Base-by-base conservation (phyloP, 2,797 vertebrate genomes). In the Syngnathus rostellatus region DNA sequence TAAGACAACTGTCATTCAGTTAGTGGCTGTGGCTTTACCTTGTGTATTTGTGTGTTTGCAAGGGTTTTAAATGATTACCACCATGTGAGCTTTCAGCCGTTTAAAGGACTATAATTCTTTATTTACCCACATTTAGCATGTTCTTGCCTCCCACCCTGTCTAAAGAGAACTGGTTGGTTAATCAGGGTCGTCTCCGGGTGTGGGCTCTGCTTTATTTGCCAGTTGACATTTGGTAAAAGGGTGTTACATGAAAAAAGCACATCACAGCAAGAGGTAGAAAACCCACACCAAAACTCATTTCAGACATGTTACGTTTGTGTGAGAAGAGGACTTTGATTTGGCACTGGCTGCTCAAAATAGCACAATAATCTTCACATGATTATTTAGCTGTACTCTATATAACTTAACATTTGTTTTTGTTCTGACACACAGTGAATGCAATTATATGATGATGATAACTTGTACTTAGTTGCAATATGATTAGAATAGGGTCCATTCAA, bases 191-290 rank as follows among this genome's bases (percentile, higher is more conserved):
- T 72, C 69, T 80, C 46, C 59, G 67, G 59, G 73, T 75, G 77
- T 68, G 68, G 74, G 66, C 76, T 75, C 71, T 62, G 69, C 69
- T 73, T 62, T 86, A 72, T 86, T 88, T 88, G 77, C 70, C 78
- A 79, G 51, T 81, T 81, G 84, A 83, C 86, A 85, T 87, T 87
- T 87, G 84, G 80, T 86, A 69, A 79, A 80, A 73, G 80, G 80
- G 80, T 79, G 88, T 80, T 77, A 85, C 78, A 78, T 78, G 77
- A 80, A 80, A 81, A 80, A 81, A 74, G 77, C 73, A 65, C 76
- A 76, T 86, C 85, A 87, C 86, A 89, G 85, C 80, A 72, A 76
- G 82, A 81, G 81, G 77, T 72, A 64, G 75, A 77, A 73, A 66
- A 65, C 74, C 80, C 79, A 77, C 83, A 79, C 83, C 77, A 64